These are phyloP conservation scores for Epirrita christyi DNA, from an alignment of 2,888 invertebrate genomes.

Conservation along the genomic window DNA sequence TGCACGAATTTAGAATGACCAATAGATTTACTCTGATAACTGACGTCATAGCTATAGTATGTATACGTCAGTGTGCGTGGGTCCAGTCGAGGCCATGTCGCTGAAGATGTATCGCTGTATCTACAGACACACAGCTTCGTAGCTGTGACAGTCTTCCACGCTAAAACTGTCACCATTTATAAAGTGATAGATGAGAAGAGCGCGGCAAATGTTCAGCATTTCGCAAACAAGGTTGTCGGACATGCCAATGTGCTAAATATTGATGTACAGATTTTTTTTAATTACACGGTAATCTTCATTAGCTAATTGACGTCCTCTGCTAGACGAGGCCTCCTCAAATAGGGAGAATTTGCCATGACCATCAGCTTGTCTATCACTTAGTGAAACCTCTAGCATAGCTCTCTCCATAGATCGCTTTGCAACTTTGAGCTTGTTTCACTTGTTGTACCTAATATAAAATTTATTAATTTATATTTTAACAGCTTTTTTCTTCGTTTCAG, in stretches of 20 bases:
- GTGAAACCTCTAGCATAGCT: too few relatives aligned
- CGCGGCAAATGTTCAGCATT: slow-evolving; percentile 45
- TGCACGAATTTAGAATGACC: too few relatives aligned
- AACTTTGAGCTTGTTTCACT: background rate
- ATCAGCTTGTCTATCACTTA: too few relatives aligned
- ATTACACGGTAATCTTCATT: slow-evolving; percentile 25
- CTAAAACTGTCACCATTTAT: slow-evolving; percentile 67
- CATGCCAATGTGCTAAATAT: slow-evolving; percentile 23
- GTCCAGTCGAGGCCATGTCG: background rate
- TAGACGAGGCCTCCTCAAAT: too few relatives aligned
- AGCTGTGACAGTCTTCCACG: slow-evolving; percentile 48
- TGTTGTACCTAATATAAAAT: too few relatives aligned
- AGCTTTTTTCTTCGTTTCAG: slow-evolving; percentile 69
- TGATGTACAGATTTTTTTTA: slow-evolving; percentile 13
- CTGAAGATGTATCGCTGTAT: slow-evolving; percentile 11
- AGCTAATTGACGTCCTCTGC: too few relatives aligned
- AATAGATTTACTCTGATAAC: background rate
- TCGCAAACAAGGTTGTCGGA: slow-evolving; percentile 15
- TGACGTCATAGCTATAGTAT: background rate
- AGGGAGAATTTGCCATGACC: too few relatives aligned
- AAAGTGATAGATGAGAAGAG: slow-evolving; percentile 62
- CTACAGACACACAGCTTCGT: slow-evolving; percentile 40
- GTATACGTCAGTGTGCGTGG: background rate
- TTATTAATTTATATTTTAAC: too few relatives aligned
- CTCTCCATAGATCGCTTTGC: too few relatives aligned